Percentiles rank a stretch among this genome's conserved stretches.
Evolutionary conservation across 2,888 invertebrate genomes (phyloP).

Genomic region (Apoda limacodes): DNA sequence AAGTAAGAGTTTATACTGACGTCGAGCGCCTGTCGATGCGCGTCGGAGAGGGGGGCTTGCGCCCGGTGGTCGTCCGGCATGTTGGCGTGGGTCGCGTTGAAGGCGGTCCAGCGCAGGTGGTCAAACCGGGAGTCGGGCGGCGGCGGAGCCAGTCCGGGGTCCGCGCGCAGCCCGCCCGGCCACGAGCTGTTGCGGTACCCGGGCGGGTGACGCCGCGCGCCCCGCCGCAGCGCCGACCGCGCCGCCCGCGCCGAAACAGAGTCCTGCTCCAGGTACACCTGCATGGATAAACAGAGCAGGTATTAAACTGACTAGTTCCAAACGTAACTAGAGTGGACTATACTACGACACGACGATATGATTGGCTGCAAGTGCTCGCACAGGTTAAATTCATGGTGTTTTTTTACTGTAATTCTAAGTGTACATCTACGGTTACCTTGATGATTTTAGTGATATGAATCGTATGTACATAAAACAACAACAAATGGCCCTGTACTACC

Average conservation of each 20-base stretch:
- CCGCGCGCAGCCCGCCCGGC: slow-evolving; percentile 82
- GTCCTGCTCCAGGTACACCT: slow-evolving; percentile 55
- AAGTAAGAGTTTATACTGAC: too few species aligned
- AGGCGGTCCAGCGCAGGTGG: slow-evolving; percentile 86
- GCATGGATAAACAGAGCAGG: too few species aligned
- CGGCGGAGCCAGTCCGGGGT: slow-evolving; percentile 68
- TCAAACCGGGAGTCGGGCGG: slow-evolving; percentile 74
- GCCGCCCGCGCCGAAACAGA: slow-evolving; percentile 19
- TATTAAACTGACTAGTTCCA: slow-evolving; percentile 1
- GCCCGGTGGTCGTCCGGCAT: slow-evolving; percentile 84
- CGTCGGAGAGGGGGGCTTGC: slow-evolving; percentile 72
- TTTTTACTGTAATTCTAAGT: too few species aligned
- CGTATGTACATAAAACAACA: too few species aligned
- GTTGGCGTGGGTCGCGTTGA: slow-evolving; percentile 86
- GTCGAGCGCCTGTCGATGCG: slow-evolving; percentile 77
- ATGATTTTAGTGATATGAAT: too few species aligned
- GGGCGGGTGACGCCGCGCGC: slow-evolving; percentile 31
- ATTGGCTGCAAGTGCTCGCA: neutral
- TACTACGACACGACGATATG: neutral
- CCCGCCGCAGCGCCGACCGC: slow-evolving; percentile 25
- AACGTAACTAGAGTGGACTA: neutral
- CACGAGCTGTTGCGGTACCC: slow-evolving; percentile 26
- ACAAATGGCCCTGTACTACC: too few species aligned
- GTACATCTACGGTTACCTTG: too few species aligned
- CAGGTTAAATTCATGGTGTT: too few species aligned